phyloP scores from a whole-genome alignment of 2,888 invertebrate genomes.

The Buathra laborator region DNA sequence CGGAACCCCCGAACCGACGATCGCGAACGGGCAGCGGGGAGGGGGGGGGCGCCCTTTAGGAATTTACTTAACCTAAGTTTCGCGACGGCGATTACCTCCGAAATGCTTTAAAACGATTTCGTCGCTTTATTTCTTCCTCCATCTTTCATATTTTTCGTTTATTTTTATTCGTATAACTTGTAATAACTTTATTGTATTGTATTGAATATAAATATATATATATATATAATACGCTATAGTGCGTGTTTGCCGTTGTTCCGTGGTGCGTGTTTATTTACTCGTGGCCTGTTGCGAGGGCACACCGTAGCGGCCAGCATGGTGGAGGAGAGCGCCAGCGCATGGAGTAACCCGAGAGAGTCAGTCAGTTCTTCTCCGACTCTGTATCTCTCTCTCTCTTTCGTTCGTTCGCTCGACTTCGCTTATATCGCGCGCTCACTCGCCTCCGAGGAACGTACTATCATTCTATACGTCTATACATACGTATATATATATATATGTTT shows the following conservation, averaged over 20 bases:
- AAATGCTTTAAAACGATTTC: background rate
- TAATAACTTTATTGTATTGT: slow-evolving; percentile 7
- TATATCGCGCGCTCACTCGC: slow-evolving; percentile 25
- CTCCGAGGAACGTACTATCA: slow-evolving; percentile 28
- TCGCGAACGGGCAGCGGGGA: background rate
- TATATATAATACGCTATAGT: slow-evolving; percentile 5
- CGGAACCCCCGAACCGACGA: slow-evolving; percentile 7
- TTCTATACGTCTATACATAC: slow-evolving; percentile 5
- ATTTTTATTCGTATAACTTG: slow-evolving; percentile 19
- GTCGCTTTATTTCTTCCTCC: slow-evolving; percentile 1
- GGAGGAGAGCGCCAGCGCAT: slow-evolving; percentile 65
- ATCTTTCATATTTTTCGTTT: slow-evolving; percentile 44
- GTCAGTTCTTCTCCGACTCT: slow-evolving; percentile 18
- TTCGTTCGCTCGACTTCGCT: slow-evolving; percentile 26
- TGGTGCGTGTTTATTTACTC: slow-evolving; percentile 71
- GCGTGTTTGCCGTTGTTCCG: slow-evolving; percentile 43
- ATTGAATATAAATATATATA: background rate
- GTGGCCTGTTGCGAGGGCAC: slow-evolving; percentile 70
- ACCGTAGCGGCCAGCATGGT: slow-evolving; percentile 56
- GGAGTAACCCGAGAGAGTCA: slow-evolving; percentile 51
- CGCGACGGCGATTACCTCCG: slow-evolving; percentile 18
- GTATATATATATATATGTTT: slow-evolving; percentile 6
- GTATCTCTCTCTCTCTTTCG: slow-evolving; percentile 48
- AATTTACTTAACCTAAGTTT: slow-evolving; percentile 42
- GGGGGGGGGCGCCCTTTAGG: slow-evolving; percentile 24